These are phyloP conservation scores for Hafferia zeledoni DNA, from an alignment of 2,797 vertebrate genomes.

Conservation along the genomic window DNA sequence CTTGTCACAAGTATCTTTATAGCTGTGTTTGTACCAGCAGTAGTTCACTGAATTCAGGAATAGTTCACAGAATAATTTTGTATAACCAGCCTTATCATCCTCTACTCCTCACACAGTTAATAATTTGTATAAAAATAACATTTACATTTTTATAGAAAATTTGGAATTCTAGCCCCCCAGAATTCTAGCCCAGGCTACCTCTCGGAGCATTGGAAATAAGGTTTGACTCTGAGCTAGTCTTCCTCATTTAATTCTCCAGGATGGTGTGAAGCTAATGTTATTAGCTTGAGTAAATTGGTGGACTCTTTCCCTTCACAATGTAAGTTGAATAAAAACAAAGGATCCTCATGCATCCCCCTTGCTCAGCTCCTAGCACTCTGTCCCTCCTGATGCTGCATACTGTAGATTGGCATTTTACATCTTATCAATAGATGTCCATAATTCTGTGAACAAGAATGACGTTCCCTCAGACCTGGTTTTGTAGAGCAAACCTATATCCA, in stretches of 20 bases:
- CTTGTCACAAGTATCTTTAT: neutral
- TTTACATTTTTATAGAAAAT: neutral
- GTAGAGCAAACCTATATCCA: conserved; percentile 56
- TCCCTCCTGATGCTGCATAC: neutral
- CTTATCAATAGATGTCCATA: neutral
- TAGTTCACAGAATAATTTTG: neutral
- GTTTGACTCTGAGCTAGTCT: neutral
- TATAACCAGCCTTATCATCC: neutral
- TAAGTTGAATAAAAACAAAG: neutral
- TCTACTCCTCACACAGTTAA: neutral
- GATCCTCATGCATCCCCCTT: too few relatives aligned
- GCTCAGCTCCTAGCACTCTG: neutral
- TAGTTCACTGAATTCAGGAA: neutral
- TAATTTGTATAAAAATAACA: neutral
- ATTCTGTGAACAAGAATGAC: neutral
- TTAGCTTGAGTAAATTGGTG: neutral
- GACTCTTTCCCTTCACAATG: neutral
- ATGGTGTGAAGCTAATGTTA: neutral
- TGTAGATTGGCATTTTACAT: neutral
- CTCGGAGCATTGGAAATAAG: neutral
- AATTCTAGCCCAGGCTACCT: neutral
- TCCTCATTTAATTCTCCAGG: neutral
- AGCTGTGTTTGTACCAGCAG: neutral
- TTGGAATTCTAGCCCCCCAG: neutral
- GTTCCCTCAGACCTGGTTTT: conserved; percentile 38